phyloP scores from a whole-genome alignment of 2,888 invertebrate genomes.

The Himalopsyche tibetana region DNA sequence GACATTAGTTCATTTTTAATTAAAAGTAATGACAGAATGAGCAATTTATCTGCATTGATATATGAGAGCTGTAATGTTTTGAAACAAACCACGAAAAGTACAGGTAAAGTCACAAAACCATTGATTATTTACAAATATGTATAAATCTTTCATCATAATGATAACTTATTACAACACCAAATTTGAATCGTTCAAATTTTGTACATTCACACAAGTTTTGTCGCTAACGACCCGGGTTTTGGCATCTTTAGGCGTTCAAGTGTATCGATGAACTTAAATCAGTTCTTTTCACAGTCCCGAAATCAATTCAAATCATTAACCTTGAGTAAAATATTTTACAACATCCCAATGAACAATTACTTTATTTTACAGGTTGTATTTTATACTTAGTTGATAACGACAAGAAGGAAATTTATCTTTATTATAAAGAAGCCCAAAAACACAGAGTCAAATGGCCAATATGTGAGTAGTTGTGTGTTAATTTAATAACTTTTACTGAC shows the following conservation, averaged over 20 bases:
- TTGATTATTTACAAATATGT: too few relatives aligned
- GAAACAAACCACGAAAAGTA: slow-evolving; percentile 77
- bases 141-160: too few relatives aligned
- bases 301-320: too few relatives aligned
- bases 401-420: slow-evolving; percentile 77
- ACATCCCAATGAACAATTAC: not conserved
- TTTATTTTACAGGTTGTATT: slow-evolving; percentile 73
- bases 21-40: slow-evolving; percentile 77
- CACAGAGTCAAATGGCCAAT: slow-evolving; percentile 79
- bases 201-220: too few relatives aligned
- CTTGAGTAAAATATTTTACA: slow-evolving; percentile 11
- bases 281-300: slow-evolving; percentile 22
- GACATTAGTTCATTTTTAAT: slow-evolving; percentile 67
- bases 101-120: slow-evolving; percentile 70
- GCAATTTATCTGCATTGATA: slow-evolving; percentile 76
- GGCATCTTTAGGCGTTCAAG: too few relatives aligned
- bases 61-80: slow-evolving; percentile 78
- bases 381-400: slow-evolving; percentile 77
- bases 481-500: not conserved
- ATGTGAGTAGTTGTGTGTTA: slow-evolving; percentile 68
- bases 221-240: too few relatives aligned
- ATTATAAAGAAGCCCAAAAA: slow-evolving; percentile 72
- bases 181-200: too few relatives aligned
- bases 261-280: not conserved
- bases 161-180: too few relatives aligned